Evolutionary conservation across 2,113 vertebrate genomes (phyloP), one percentile per base, ranked within the genome.

Genomic region (Hippocampus comes): DNA sequence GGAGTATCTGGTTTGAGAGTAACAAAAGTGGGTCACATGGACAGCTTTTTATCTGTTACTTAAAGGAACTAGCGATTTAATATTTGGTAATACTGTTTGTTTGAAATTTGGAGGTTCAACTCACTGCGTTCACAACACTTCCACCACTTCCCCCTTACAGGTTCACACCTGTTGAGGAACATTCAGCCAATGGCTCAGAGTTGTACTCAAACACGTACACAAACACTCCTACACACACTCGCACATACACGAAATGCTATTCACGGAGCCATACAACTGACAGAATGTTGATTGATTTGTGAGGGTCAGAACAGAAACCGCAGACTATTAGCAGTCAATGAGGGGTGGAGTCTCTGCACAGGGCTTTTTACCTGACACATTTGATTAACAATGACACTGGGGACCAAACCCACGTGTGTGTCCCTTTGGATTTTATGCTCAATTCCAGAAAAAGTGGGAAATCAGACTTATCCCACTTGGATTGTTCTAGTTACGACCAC

Each of bases 141-240:
- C 20, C 30, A 48, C 11, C 2, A 49, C 60, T 57, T 66, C 60
- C 51, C 68, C 56, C 15, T 61, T 34, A 57, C 77, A 81, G 59
- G 81, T 75, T 71, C n/a, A 53, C 69, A 70, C 78, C 64, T 84
- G 82, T 63, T 75, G 63, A 42, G 73, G 46, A 78, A 73, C 43
- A 71, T 77, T 18, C 53, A 75, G 56, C 65, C 59, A 30, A 7
- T 61, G 59, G 59, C 9, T 30, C 6, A 38, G 17, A 61, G 15
- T 20, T 61, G 8, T 63, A 41, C 20, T 27, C 43, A 12, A 10
- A 46, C 43, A 20, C 49, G 5, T 20, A 51, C 49, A 51, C 49
- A 20, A 2, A 18, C 17, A 17, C 14, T 4, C 12, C 14, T 14
- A 51, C 43, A 20, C 15, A 17, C 5, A 3, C 14, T 4, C 14